Evolutionary conservation across 2,113 vertebrate genomes (phyloP).

Genomic region (Stictonetta naevosa): DNA sequence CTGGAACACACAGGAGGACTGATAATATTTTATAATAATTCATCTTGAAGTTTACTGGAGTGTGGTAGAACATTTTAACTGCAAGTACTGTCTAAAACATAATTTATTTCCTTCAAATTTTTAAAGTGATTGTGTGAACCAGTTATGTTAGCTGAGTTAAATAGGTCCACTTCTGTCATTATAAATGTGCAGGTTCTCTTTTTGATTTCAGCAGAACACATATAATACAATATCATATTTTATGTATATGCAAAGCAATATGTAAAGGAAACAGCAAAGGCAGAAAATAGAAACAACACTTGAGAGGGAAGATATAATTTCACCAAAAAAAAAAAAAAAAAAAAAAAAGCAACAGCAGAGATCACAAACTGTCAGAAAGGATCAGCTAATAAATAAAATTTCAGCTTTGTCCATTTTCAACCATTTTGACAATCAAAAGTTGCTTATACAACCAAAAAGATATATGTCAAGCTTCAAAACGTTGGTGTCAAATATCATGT

Average conservation of each 20-base stretch:
- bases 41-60: not conserved
- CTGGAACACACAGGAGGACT: not conserved
- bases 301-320: not conserved
- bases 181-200: fast-evolving
- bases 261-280: not conserved
- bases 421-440: not conserved
- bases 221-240: not conserved
- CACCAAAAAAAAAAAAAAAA: not conserved
- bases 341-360: not conserved
- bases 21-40: not conserved
- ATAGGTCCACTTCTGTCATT: not conserved
- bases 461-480: not conserved
- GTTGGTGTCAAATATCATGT: not conserved
- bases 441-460: not conserved
- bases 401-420: not conserved
- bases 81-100: not conserved
- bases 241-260: not conserved
- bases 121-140: not conserved
- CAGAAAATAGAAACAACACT: not conserved
- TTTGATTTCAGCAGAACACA: not conserved
- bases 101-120: not conserved
- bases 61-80: not conserved
- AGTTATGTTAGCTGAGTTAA: not conserved
- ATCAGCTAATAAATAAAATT: not conserved
- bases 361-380: not conserved